A percentile compares a stretch with the other conserved stretches of the same genome.
Conservation (phyloP, 1,140 invertebrate species). For the Formica selysi region DNA sequence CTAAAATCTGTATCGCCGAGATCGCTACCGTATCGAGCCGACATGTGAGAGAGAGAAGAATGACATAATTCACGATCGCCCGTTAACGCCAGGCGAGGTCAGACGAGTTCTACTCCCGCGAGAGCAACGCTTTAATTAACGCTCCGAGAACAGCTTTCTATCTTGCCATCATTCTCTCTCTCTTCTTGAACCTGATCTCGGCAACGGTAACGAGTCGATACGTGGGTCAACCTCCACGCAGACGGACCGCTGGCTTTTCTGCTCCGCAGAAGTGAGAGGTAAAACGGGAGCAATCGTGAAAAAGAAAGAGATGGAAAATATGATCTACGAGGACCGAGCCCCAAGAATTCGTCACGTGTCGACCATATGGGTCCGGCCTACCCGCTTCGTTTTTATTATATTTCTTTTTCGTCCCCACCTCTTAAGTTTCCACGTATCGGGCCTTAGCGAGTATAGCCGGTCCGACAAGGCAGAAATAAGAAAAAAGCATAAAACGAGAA, state of each 20-base stretch:
- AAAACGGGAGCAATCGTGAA: slow-evolving; percentile 12
- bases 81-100: slow-evolving; percentile 44
- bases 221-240: slow-evolving; percentile 47
- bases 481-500: background rate
- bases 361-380: slow-evolving; percentile 35
- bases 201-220: slow-evolving; percentile 27
- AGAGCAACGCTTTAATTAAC: slow-evolving; percentile 59
- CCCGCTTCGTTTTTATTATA: slow-evolving; percentile 2
- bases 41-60: background rate
- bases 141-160: slow-evolving; percentile 25
- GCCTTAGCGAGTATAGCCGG: background rate
- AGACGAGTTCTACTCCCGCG: slow-evolving; percentile 13
- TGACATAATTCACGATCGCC: slow-evolving; percentile 47
- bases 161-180: slow-evolving; percentile 18
- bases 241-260: slow-evolving; percentile 28
- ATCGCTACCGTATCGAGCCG: slow-evolving; percentile 12
- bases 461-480: slow-evolving; percentile 24
- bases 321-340: slow-evolving; percentile 14
- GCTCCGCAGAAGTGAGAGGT: slow-evolving; percentile 1
- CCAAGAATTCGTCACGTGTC: slow-evolving; percentile 56
- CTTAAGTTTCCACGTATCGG: slow-evolving; percentile 37
- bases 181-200: slow-evolving; percentile 42
- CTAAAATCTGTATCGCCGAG: slow-evolving; percentile 27
- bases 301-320: background rate
- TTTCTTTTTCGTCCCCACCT: background rate